phyloP scores from a whole-genome alignment of 2,888 invertebrate genomes.

The Bombylius major region DNA sequence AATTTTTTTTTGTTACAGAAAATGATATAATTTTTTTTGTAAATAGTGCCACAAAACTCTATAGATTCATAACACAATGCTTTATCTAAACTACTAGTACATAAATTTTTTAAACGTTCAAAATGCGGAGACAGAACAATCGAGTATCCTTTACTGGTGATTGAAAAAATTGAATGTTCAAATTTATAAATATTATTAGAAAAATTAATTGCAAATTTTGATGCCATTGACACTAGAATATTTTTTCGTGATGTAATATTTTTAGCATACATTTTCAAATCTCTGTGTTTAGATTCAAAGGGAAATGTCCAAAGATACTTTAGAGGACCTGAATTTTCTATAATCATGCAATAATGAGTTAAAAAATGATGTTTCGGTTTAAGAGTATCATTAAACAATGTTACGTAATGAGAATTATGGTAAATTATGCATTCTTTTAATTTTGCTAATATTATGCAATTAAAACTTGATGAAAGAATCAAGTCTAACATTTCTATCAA shows the following conservation, averaged over 20 bases:
- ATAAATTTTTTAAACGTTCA: background rate
- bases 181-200: background rate
- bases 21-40: background rate
- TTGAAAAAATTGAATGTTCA: background rate
- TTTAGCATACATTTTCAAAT: background rate
- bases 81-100: background rate
- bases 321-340: background rate
- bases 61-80: background rate
- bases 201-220: background rate
- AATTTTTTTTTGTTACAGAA: background rate
- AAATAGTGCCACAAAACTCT: background rate
- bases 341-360: background rate
- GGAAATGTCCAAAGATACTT: background rate
- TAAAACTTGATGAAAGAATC: background rate
- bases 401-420: background rate
- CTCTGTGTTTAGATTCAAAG: constrained; percentile 2
- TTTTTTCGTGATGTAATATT: background rate
- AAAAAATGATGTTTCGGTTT: background rate
- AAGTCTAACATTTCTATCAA: background rate
- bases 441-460: background rate
- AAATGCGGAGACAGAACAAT: background rate
- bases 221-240: background rate
- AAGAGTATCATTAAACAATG: background rate
- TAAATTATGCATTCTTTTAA: background rate
- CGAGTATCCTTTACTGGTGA: background rate